Evolutionary conservation across 2,888 invertebrate species (phyloP), one percentile per base, ranked within the genome.

Genomic region (Nomada goodeniana): DNA sequence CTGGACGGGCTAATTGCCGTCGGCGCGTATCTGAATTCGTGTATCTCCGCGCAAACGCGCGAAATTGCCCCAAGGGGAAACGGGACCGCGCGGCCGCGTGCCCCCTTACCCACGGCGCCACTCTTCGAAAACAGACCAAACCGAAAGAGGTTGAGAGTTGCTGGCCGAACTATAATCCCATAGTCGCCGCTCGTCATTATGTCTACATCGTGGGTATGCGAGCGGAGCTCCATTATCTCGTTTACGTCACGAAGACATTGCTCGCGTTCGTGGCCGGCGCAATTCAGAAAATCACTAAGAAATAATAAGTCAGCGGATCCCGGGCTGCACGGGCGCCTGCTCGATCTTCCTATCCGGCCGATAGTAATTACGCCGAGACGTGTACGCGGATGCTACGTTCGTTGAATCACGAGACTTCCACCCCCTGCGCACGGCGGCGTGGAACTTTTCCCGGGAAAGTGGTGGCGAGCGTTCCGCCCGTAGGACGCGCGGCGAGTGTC

Each of bases 271-370:
- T 88, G 87, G 85, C 84, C 84, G 83, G 86, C 86, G 92, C 90
- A 92, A 92, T 92, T 92, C 90, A 91, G 91, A 93, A 93, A 92
- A 92, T 92, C 92, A 92, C 92, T 92, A 89, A 91, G 91, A 92
- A 91, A 92, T 92, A 92, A 92, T 92, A 91, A 91, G 89, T 89
- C 87, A 86, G 89, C 78, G 71, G 79, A 82, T 78, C 77, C 57
- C 60, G 75, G 59, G 57, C 77, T 77, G 82, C 77, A 57, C 75
- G 64, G 71, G 70, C 71, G 72, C 76, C 76, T 60, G 75, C 69
- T 42, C 60, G 64, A 47, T 79, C 80, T 79, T 80, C 72, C 61
- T 76, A 83, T 86, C 76, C 84, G 60, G 57, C 67, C 88, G 80
- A 86, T 88, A 83, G 80, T 88, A 88, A 88, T 88, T 85, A 85